Evolutionary conservation across 2,888 invertebrate genomes (phyloP), one percentile per base, ranked within the genome.

Genomic region (Empis stercorea): DNA sequence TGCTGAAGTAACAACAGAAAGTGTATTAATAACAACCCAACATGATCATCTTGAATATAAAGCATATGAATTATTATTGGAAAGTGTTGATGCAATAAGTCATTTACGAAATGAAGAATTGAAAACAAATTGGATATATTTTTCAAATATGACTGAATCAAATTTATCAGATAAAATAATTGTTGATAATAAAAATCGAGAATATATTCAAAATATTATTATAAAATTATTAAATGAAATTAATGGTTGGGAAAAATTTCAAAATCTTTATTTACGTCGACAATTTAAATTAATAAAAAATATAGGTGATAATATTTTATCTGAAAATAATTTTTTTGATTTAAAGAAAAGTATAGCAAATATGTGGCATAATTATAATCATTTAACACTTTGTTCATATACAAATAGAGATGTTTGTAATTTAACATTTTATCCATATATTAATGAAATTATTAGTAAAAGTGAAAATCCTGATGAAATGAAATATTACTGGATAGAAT

Each of bases 301-400:
- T 48, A 71, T 89, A 4, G 89, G 88, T 0, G 73, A 76, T 2
- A 75, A 84, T 0, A 86, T 84, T 0, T 66, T 92, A 15, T 75
- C 83, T 0, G 81, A 81, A 55, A 76, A 79, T n/a, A 78, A 80
- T 56, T 78, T 76, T 57, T 74, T 75, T 50, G 72, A 74, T 46
- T 71, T 80, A 34, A 75, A 79, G 60, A 73, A 76, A 54, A 73
- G 76, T 0, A 71, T 81, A 2, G 79, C 80, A 0, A 75, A 79
- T 6, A 88, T 89, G n/a, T n/a, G 88, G 76, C 82, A 58, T 74
- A 79, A 81, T 53, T 88, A 84, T 59, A 80, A 85, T 0, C 87
- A 78, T 10, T 79, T 86, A 0, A 86, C 80, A 61, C 78, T 87
- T 15, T 88, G 87, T 59, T 77, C 78, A n/a, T 85, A 68, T 56